These are phyloP conservation scores for Pachyramphus minor DNA, from an alignment of 2,113 vertebrate genomes.

Conservation along the genomic window DNA sequence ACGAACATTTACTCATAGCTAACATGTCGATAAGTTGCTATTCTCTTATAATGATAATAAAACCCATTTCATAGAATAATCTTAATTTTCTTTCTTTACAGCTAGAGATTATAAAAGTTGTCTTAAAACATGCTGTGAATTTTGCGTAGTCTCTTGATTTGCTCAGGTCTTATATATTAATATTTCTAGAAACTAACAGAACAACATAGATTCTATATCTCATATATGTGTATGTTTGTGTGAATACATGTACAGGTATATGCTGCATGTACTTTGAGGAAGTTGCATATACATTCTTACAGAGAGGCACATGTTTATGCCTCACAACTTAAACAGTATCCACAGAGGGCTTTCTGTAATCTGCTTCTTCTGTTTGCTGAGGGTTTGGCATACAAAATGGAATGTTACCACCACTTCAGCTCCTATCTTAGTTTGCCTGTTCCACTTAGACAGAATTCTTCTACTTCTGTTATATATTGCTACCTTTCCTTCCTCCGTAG, in stretches of 20 bases:
- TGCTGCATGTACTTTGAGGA: neutral
- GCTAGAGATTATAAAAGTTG: neutral
- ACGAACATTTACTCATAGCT: constrained; percentile 3
- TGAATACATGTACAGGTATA: neutral
- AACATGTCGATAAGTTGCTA: neutral
- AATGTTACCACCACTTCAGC: neutral
- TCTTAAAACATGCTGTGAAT: neutral
- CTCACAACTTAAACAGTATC: neutral
- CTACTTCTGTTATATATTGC: neutral
- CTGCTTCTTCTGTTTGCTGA: neutral
- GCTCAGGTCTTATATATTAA: neutral
- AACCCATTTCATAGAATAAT: neutral
- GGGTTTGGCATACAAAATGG: neutral
- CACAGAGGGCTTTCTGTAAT: neutral
- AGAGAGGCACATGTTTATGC: rapidly evolving
- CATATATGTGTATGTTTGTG: neutral
- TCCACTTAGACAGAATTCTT: neutral
- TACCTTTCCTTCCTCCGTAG: neutral
- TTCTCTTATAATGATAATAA: neutral
- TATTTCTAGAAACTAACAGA: neutral
- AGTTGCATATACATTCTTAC: rapidly evolving
- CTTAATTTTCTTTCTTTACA: constrained; percentile 9
- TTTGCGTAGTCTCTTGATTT: neutral
- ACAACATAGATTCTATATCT: neutral
- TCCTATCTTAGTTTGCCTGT: neutral